These are phyloP conservation scores for Drosophila tripunctata DNA, from an alignment of 2,888 invertebrate species.

Conservation along the genomic window DNA sequence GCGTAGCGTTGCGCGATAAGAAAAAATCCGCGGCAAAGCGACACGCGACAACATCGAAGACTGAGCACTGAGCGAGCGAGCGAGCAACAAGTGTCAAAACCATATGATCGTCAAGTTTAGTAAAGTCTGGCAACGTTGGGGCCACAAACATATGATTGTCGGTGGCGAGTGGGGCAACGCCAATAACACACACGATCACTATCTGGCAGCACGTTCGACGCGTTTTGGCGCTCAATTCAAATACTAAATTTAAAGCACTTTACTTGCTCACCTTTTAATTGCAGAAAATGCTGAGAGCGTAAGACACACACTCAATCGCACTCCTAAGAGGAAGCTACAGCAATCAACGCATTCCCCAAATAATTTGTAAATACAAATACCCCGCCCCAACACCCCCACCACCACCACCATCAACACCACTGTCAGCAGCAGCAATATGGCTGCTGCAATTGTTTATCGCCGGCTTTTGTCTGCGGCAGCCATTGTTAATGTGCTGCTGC, in stretches of 20 bases:
- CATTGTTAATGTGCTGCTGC: slow-evolving; percentile 51
- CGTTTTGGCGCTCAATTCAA: neutral
- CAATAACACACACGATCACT: slow-evolving; percentile 7
- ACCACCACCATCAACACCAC: slow-evolving; percentile 22
- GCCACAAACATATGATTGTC: slow-evolving; percentile 8
- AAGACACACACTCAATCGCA: too few species aligned
- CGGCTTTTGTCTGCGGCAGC: slow-evolving; percentile 61
- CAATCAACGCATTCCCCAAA: slow-evolving; percentile 35
- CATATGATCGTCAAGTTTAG: slow-evolving; percentile 59
- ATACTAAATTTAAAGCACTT: slow-evolving; percentile 4
- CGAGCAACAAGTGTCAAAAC: slow-evolving; percentile 69
- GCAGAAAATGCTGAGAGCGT: slow-evolving; percentile 57
- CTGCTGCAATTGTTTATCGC: slow-evolving; percentile 53
- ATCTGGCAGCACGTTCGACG: slow-evolving; percentile 10
- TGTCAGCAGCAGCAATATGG: slow-evolving; percentile 60
- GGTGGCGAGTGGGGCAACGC: slow-evolving; percentile 26
- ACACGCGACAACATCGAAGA: slow-evolving; percentile 54
- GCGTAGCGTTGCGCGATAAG: slow-evolving; percentile 58
- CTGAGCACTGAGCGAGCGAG: slow-evolving; percentile 39
- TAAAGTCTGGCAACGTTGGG: slow-evolving; percentile 26
- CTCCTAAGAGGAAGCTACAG: neutral
- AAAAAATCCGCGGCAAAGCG: slow-evolving; percentile 46
- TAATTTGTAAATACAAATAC: too few species aligned
- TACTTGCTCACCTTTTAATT: slow-evolving; percentile 19
- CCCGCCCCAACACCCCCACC: neutral